Conservation (phyloP, 2,888 invertebrate genomes). For the Cheilosia soror region DNA sequence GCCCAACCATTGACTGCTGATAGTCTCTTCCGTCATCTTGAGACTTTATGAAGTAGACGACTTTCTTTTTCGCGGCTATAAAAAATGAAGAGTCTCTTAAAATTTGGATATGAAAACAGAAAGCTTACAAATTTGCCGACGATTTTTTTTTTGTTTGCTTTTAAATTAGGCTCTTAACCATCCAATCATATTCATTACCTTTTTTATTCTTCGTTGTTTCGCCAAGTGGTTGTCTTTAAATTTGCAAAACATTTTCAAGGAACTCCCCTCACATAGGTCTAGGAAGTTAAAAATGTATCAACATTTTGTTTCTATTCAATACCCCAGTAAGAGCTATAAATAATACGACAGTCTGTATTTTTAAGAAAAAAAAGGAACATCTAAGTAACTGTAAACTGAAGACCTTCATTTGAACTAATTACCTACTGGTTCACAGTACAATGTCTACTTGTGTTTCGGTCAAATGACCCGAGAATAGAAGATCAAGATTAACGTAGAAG, state of each 20-base stretch:
- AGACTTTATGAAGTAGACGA: constrained; percentile 5
- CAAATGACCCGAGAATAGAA: constrained; percentile 46
- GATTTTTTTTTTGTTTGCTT: not conserved
- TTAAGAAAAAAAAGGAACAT: not conserved
- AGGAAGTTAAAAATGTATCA: not conserved
- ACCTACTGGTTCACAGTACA: constrained; percentile 63
- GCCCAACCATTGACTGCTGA: constrained; percentile 36
- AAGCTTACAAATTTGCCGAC: constrained; percentile 1
- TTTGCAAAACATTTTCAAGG: not conserved
- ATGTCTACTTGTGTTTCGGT: constrained; percentile 45
- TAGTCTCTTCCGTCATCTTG: constrained; percentile 43
- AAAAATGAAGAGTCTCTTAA: constrained; percentile 2
- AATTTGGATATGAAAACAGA: constrained; percentile 16
- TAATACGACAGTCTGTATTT: too few species aligned
- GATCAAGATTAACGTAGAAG: constrained; percentile 43
- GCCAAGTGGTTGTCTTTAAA: not conserved
- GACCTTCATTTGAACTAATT: constrained; percentile 62
- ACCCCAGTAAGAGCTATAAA: too few species aligned
- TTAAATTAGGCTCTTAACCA: too few species aligned
- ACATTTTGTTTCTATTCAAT: too few species aligned
- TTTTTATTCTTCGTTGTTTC: not conserved
- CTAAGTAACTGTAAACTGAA: constrained; percentile 45
- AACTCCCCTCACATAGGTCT: not conserved
- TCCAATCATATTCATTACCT: not conserved
- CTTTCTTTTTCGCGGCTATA: constrained; percentile 31